These are phyloP conservation scores for Microtus ochrogaster DNA, from an alignment of 2,113 vertebrate species.

Conservation along the genomic window DNA sequence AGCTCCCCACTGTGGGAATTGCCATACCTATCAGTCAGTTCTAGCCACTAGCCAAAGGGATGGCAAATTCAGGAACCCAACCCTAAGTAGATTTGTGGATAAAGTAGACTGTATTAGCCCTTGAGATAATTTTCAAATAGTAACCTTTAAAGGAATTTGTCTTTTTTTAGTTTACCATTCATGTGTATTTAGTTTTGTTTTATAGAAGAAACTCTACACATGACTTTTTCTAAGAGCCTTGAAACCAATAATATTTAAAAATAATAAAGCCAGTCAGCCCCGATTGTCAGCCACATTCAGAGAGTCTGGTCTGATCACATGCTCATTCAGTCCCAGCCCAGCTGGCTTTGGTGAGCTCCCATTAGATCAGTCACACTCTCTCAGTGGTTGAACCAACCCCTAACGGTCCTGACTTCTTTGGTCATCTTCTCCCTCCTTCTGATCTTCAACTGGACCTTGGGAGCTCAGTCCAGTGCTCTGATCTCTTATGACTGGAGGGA, in stretches of 20 bases:
- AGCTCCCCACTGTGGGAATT: slow-evolving; percentile 34
- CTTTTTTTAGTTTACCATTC: not conserved
- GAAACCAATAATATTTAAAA: slow-evolving; percentile 30
- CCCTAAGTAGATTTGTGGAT: not conserved
- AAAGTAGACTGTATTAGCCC: not conserved
- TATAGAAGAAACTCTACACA: not conserved
- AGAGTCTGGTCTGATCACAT: no score
- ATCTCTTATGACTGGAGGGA: no score
- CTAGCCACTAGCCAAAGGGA: slow-evolving; percentile 38
- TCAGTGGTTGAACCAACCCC: no score
- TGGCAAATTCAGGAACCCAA: slow-evolving; percentile 26
- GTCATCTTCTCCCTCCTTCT: no score
- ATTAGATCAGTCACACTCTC: no score
- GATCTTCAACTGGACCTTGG: no score
- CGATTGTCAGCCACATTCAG: no score
- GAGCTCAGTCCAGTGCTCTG: no score
- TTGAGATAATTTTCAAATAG: not conserved
- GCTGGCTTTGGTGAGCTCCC: no score
- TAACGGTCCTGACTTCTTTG: no score
- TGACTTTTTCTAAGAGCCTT: not conserved
- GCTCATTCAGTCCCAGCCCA: no score
- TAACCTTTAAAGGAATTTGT: slow-evolving; percentile 20
- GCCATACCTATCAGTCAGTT: slow-evolving; percentile 64
- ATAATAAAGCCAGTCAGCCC: not conserved
- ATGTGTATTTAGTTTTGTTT: not conserved